A percentile compares a stretch with the other conserved stretches of the same genome.
These are phyloP conservation scores for Poecilia wingei DNA, from an alignment of 2,797 vertebrate genomes.

Conservation along the genomic window DNA sequence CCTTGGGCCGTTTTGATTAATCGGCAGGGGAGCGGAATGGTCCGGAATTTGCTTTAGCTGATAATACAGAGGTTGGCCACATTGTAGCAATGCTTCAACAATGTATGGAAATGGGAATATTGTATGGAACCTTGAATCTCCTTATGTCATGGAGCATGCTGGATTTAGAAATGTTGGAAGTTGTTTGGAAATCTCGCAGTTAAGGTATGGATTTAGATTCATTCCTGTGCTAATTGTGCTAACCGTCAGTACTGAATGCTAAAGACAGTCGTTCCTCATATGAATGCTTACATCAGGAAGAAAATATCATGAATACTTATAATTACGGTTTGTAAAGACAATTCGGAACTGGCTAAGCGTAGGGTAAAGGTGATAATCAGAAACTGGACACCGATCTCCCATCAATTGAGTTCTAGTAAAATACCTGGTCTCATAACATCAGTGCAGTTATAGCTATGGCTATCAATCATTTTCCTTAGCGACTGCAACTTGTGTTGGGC, in stretches of 20 bases:
- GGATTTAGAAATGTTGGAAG: background rate
- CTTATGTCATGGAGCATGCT: background rate
- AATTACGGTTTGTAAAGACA: background rate
- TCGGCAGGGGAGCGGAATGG: background rate
- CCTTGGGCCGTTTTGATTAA: background rate
- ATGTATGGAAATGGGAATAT: background rate
- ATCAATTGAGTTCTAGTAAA: background rate
- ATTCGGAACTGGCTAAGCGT: background rate
- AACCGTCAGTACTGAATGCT: background rate
- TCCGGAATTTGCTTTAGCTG: background rate
- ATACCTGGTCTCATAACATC: background rate
- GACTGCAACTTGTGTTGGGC: background rate
- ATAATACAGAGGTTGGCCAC: background rate
- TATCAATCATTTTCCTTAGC: background rate
- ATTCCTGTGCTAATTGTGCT: background rate
- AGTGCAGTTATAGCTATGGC: background rate
- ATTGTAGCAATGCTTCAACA: background rate
- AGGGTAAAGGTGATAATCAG: background rate
- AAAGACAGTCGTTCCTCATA: background rate
- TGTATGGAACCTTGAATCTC: background rate
- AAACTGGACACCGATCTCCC: background rate
- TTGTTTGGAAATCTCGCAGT: background rate
- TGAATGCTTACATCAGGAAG: background rate
- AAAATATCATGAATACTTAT: background rate
- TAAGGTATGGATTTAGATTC: background rate